Evolutionary conservation across 2,888 invertebrate species (phyloP), one percentile per base, ranked within the genome.

Genomic region (Deilephila elpenor): DNA sequence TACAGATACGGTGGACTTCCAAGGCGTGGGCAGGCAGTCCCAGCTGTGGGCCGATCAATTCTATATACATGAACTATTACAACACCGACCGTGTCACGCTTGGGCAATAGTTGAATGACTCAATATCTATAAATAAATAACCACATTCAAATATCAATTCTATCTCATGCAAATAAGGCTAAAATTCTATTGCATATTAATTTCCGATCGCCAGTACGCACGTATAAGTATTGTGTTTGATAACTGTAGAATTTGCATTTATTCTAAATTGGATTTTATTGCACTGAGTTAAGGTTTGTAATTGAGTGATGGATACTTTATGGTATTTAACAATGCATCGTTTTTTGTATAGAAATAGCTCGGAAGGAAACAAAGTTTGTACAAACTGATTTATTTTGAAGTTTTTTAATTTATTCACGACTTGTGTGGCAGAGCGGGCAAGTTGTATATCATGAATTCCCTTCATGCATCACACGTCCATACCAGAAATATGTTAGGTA

Each of bases 101-200:
- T 70, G 53, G 37, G 67, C 59, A 72, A 71, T 71, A 62, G 62
- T 72, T 59, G 53, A 72, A 73, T 74, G 74, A 73, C 72, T 74
- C 72, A 73, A 74, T 71, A 72, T 53, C 37, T 37, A 64, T 59
- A 53, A 64, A 53, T 32, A 44, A 44, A 60, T 19, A n/a, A 37
- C 29, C 56, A n/a, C n/a, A 5, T 70, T 34, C 64, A 11, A 77
- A 72, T 72, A 37, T 73, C 3, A 20, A 74, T 73, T 53, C 44
- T 75, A 19, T 53, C 0, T 0, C 0, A 0, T 6, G 7, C 0
- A 0, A 2, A 1, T 61, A 75, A 53, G 29, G 76, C 75, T 70
- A n/a, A 67, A 70, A 75, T 34, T 80, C 14, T 4, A 71, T 25
- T 17, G 25, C 6, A 51, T 25, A 67, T 51, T 51, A 37, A 51